Evolutionary conservation across 1,140 invertebrate genomes (phyloP).

Genomic region (Caenorhabditis inopinata): DNA sequence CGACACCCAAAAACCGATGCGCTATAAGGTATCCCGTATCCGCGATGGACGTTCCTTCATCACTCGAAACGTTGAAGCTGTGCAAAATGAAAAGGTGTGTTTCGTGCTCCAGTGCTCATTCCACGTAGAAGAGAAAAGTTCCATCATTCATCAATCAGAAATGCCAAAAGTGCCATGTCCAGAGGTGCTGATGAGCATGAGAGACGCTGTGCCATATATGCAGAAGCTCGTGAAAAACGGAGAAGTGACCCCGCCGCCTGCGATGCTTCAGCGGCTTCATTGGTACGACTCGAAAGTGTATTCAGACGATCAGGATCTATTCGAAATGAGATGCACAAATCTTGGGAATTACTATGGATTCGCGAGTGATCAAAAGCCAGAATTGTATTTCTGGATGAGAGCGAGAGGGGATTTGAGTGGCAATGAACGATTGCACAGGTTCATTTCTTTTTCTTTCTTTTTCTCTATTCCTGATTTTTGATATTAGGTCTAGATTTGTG

Average conservation of each 20-base stretch:
- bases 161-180: constrained; percentile 38
- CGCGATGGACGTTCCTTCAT: constrained; percentile 46
- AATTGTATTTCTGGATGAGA: constrained; percentile 43
- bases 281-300: constrained; percentile 31
- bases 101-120: constrained; percentile 45
- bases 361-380: constrained; percentile 11
- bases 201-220: constrained; percentile 37
- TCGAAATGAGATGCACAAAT: constrained; percentile 8
- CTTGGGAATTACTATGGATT: constrained; percentile 13
- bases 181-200: constrained; percentile 3
- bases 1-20: constrained; percentile 35
- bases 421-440: constrained; percentile 37
- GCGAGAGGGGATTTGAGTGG: constrained; percentile 9
- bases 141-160: constrained; percentile 41
- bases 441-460: no score
- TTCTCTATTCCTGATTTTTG: no score
- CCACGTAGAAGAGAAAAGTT: constrained; percentile 40
- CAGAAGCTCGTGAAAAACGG: constrained; percentile 8
- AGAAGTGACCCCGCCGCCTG: not conserved
- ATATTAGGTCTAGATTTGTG: no score
- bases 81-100: constrained; percentile 44
- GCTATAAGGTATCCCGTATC: constrained; percentile 34
- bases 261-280: constrained; percentile 1
- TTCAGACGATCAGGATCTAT: constrained; percentile 32
- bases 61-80: constrained; percentile 43